Evolutionary conservation across 2,888 invertebrate species (phyloP), one percentile per base, ranked within the genome.

Genomic region (Mimas tiliae): DNA sequence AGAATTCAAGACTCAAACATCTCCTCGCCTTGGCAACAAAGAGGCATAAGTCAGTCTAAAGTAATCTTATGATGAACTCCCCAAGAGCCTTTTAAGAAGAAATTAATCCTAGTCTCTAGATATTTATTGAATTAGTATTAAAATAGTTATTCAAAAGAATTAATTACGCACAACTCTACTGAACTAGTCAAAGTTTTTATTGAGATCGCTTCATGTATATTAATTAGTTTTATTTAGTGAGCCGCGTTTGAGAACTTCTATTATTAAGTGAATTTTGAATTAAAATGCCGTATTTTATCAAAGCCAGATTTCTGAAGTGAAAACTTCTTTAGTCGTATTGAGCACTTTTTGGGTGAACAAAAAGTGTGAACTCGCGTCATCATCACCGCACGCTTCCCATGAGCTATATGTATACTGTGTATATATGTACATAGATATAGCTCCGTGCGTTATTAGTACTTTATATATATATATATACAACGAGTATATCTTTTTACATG

Each of bases 181-280:
- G 38, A 58, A 42, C 38, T 42, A 42, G 19, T 58, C 4, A 19
- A 58, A 58, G 58, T 58, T 58, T 52, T 58, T 58, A 58, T 58
- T 42, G 58, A 58, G 42, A 58, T 38, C 58, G 58, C 58, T 58
- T 58, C 58, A 42, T 58, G 58, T 42, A 58, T 58, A 58, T 58
- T 58, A 58, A 58, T 58, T 58, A 58, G 58, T 76, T 69, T 62
- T 65, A 63, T 48, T 48, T 68, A 72, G 68, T 67, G 68, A 65
- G 68, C 67, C 58, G 68, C 45, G 70, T 70, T 73, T 69, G 51
- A 65, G 68, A n/a, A 53, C 34, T 58, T 55, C n/a, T 38, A 38
- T 34, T 58, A 34, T 38, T 48, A 38, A 38, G 1, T 7, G 2
- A 8, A 14, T 16, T 48, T 6, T 16, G 48, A 48, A 48, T 48